Conservation (phyloP, 2,113 vertebrate genomes). For the Asarcornis scutulata region DNA sequence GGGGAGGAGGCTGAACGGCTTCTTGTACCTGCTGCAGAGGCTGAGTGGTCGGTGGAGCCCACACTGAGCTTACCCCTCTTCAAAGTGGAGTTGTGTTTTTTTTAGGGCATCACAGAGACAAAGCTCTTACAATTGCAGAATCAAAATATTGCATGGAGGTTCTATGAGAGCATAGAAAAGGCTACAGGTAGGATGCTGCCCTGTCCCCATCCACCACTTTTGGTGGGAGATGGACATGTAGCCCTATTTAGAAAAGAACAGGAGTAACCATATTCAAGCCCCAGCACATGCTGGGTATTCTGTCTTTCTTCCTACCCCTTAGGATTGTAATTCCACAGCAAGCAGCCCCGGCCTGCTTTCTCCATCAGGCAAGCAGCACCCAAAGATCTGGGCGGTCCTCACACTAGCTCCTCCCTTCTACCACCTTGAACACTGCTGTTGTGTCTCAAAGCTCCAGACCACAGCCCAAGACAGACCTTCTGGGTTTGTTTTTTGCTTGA, state of each 20-base stretch:
- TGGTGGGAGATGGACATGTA: background rate
- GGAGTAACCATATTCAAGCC: background rate
- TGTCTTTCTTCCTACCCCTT: background rate
- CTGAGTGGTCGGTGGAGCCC: background rate
- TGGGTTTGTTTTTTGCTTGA: background rate
- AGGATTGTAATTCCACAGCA: background rate
- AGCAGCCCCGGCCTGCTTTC: background rate
- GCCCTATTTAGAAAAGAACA: background rate
- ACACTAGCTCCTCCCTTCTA: background rate
- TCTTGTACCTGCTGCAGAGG: background rate
- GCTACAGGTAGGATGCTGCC: no score
- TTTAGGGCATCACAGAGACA: background rate
- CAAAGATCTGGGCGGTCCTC: background rate
- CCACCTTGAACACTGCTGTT: background rate
- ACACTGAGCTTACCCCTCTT: background rate
- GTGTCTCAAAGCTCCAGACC: background rate
- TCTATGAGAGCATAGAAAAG: background rate
- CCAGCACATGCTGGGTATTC: background rate
- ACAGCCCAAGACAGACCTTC: background rate
- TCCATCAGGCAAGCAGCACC: background rate
- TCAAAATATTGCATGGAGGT: background rate
- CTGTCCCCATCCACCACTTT: background rate
- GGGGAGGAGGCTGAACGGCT: background rate
- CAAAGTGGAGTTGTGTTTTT: background rate
- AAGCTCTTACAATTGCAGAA: background rate